Conservation (phyloP, 2,888 invertebrate genomes). For the Portevinia maculata region DNA sequence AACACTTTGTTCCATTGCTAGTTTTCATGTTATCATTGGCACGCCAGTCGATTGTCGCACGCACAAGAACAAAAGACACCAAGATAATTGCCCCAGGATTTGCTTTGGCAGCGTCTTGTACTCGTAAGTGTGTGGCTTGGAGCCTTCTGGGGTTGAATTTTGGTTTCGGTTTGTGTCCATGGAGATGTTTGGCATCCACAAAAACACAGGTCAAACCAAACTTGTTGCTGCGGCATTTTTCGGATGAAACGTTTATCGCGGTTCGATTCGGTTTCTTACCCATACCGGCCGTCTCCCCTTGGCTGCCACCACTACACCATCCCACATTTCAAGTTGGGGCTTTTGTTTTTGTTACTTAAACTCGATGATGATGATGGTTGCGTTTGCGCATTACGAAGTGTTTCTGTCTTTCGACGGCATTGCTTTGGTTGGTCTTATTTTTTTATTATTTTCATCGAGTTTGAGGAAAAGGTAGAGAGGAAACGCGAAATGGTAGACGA, state of each 20-base stretch:
- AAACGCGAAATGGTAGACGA: slow-evolving; percentile 45
- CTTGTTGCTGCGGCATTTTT: slow-evolving; percentile 68
- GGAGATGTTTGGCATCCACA: slow-evolving; percentile 60
- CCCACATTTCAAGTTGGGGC: slow-evolving; percentile 46
- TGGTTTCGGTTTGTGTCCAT: slow-evolving; percentile 44
- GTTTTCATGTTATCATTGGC: slow-evolving; percentile 63
- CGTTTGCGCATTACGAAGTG: slow-evolving; percentile 24
- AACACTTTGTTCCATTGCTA: slow-evolving; percentile 71
- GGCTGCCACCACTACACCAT: not conserved
- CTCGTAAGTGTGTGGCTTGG: too few species aligned
- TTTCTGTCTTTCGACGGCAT: slow-evolving; percentile 25
- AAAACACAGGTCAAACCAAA: slow-evolving; percentile 70
- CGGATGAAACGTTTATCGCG: slow-evolving; percentile 68
- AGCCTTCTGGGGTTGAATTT: slow-evolving; percentile 24
- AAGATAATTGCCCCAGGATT: not conserved
- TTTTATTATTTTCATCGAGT: slow-evolving; percentile 1
- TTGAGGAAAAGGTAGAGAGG: slow-evolving; percentile 4
- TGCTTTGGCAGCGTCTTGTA: slow-evolving; percentile 10
- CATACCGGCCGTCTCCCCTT: not conserved
- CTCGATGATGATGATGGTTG: slow-evolving; percentile 45
- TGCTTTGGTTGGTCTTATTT: not conserved
- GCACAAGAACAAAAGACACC: slow-evolving; percentile 38
- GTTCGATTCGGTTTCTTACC: slow-evolving; percentile 51
- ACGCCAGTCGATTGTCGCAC: slow-evolving; percentile 56
- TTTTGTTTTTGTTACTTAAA: slow-evolving; percentile 48